A percentile compares a stretch with the other conserved stretches of the same genome.
Conservation (phyloP, 53 echinoderm and acorn worm genomes). For the Antedon mediterranea region DNA sequence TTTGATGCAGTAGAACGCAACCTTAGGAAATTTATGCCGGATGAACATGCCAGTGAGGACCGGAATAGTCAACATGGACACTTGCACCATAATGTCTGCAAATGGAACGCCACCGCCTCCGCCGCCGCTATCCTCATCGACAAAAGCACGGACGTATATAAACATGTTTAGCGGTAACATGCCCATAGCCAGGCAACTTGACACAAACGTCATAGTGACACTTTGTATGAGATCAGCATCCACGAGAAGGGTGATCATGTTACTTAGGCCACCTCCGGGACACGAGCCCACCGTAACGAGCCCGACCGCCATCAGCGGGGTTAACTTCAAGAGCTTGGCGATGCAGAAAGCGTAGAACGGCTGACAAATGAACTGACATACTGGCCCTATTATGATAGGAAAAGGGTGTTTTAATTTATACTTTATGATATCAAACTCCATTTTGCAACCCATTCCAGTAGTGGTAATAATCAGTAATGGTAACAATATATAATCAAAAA, state of each 20-base stretch:
- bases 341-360: conserved; percentile 69
- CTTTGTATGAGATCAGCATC: conserved; percentile 86
- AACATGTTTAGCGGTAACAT: conserved; percentile 85
- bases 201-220: conserved; percentile 75
- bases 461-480: conserved; percentile 60
- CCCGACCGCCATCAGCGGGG: conserved; percentile 57
- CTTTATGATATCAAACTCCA: conserved; percentile 58
- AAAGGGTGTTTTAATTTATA: conserved; percentile 55
- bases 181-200: conserved; percentile 55
- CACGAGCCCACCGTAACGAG: conserved; percentile 81
- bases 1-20: conserved; percentile 57
- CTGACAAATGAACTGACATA: conserved; percentile 79
- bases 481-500: conserved; percentile 58
- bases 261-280: conserved; percentile 86
- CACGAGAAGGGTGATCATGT: conserved; percentile 82
- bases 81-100: conserved; percentile 64
- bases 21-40: conserved; percentile 61
- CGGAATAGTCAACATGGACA: conserved; percentile 59
- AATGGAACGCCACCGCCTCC: conserved; percentile 48
- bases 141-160: conserved; percentile 57
- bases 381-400: conserved; percentile 60
- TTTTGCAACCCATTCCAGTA: conserved; percentile 72
- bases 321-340: conserved; percentile 52
- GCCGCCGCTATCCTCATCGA: conserved; percentile 11
- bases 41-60: conserved; percentile 58